These are phyloP conservation scores for Zosterops pallidus DNA, from an alignment of 2,113 vertebrate genomes.

Conservation along the genomic window DNA sequence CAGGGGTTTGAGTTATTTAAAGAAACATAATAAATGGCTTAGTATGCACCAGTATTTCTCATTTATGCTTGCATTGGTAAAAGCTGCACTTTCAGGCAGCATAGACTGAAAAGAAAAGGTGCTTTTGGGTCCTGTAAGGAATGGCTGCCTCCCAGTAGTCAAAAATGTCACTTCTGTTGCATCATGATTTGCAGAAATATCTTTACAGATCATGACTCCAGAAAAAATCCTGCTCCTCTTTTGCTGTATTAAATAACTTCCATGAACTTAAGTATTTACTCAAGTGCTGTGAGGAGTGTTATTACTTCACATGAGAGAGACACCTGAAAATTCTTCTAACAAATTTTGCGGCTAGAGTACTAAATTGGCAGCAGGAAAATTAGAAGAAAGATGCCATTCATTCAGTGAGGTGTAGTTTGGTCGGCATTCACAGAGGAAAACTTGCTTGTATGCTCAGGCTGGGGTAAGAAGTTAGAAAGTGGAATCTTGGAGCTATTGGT, in stretches of 20 bases:
- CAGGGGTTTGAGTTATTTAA: neutral
- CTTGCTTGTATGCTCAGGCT: fast-evolving
- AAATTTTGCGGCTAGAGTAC: neutral
- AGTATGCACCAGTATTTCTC: neutral
- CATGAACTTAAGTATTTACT: neutral
- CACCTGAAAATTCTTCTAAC: neutral
- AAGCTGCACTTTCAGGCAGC: neutral
- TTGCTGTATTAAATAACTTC: neutral
- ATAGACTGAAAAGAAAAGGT: neutral
- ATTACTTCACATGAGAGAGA: neutral
- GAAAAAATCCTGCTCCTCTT: neutral
- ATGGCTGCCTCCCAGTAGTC: neutral
- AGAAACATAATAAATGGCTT: neutral
- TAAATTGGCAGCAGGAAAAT: neutral
- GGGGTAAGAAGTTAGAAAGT: neutral
- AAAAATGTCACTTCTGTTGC: neutral
- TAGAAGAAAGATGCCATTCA: neutral
- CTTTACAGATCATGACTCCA: neutral
- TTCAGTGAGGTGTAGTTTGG: neutral
- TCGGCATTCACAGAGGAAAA: neutral
- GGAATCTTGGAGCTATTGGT: neutral
- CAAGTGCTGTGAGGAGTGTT: fast-evolving
- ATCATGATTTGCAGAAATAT: neutral
- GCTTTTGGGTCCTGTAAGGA: neutral
- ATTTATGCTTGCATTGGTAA: neutral